These are phyloP conservation scores for Silurus asotus DNA, from an alignment of 2,113 vertebrate species.

Conservation along the genomic window DNA sequence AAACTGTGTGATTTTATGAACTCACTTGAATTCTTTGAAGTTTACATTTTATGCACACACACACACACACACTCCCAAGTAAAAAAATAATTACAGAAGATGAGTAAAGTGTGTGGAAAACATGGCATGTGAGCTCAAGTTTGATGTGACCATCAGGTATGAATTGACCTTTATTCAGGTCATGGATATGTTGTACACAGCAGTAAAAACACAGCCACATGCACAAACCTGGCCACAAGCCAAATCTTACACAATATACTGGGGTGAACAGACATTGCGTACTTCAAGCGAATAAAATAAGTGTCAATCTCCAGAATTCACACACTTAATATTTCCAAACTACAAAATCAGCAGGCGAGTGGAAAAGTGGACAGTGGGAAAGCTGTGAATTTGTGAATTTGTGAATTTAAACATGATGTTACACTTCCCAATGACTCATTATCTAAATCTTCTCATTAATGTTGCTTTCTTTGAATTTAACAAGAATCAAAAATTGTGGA, in stretches of 20 bases:
- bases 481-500: background rate
- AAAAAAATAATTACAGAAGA: background rate
- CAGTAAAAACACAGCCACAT: background rate
- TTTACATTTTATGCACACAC: background rate
- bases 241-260: conserved; percentile 33
- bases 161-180: background rate
- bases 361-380: background rate
- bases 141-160: background rate
- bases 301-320: conserved; percentile 9
- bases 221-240: background rate
- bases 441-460: background rate
- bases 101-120: background rate
- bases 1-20: background rate
- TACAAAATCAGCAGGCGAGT: background rate
- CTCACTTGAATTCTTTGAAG: background rate
- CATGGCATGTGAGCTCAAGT: background rate
- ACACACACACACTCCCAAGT: background rate
- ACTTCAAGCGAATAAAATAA: conserved; percentile 30
- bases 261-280: conserved; percentile 22
- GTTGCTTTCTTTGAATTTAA: background rate
- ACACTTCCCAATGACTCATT: background rate
- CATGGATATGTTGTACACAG: background rate
- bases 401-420: background rate
- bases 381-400: conserved; percentile 25
- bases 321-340: background rate